These are phyloP conservation scores for Oceanites oceanicus DNA, from an alignment of 2,113 vertebrate genomes.

Conservation along the genomic window DNA sequence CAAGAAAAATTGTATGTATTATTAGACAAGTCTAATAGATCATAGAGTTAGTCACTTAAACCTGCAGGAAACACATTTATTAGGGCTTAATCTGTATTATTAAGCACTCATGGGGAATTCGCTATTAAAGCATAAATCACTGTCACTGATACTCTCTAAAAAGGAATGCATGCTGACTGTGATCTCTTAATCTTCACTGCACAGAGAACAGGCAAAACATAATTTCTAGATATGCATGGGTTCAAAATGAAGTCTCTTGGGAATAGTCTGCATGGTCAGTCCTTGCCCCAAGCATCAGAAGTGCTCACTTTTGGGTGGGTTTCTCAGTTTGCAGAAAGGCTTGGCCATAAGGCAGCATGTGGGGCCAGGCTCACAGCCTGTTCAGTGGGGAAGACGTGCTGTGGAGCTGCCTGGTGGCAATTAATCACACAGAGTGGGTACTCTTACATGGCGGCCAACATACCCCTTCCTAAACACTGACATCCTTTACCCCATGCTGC, in stretches of 20 bases:
- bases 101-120: constrained; percentile 42
- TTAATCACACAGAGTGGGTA: fast-evolving
- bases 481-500: background rate
- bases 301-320: background rate
- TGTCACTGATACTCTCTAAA: constrained; percentile 24
- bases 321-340: background rate
- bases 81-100: constrained; percentile 61
- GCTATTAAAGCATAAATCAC: constrained; percentile 65
- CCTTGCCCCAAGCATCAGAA: background rate
- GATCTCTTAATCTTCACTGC: background rate
- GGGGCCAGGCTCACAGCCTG: background rate
- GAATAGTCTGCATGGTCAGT: background rate
- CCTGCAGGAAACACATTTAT: constrained; percentile 60
- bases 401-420: background rate
- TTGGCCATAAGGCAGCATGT: background rate
- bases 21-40: constrained; percentile 57
- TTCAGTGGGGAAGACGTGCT: background rate
- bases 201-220: background rate
- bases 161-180: background rate
- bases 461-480: background rate
- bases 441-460: fast-evolving
- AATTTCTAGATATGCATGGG: background rate
- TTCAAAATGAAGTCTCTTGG: background rate
- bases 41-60: constrained; percentile 55
- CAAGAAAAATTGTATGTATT: constrained; percentile 49